Evolutionary conservation across 2,888 invertebrate genomes (phyloP).

Genomic region (Exephanes ischioxanthus): DNA sequence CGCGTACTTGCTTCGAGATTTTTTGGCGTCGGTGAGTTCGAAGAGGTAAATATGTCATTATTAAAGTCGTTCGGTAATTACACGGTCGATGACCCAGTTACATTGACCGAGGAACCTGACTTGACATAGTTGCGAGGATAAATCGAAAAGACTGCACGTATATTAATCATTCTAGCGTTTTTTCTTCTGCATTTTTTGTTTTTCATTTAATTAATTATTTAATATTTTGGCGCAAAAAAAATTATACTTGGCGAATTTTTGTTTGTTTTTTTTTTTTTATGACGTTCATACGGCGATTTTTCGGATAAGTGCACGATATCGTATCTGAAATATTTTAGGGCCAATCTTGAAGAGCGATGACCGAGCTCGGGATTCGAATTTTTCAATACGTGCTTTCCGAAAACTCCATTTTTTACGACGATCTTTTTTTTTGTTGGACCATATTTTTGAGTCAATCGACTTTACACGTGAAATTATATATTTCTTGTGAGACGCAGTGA

Average conservation of each 20-base stretch:
- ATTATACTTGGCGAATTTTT: not conserved
- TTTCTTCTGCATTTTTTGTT: not conserved
- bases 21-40: not conserved
- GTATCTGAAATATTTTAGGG: not conserved
- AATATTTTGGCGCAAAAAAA: not conserved
- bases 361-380: not conserved
- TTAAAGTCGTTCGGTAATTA: not conserved
- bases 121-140: not conserved
- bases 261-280: not conserved
- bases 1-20: conserved; percentile 42
- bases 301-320: not conserved
- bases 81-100: conserved; percentile 1
- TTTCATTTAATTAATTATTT: not conserved
- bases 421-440: not conserved
- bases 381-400: not conserved
- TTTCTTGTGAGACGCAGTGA: not conserved
- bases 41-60: conserved; percentile 31
- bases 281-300: not conserved
- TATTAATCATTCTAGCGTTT: not conserved
- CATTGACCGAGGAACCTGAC: not conserved
- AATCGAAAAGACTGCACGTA: not conserved
- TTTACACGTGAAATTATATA: not conserved
- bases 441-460: not conserved
- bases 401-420: too few species aligned
- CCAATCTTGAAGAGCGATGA: not conserved